Base-by-base conservation (phyloP, 2,888 invertebrate genomes). In the Eupsilia transversa region DNA sequence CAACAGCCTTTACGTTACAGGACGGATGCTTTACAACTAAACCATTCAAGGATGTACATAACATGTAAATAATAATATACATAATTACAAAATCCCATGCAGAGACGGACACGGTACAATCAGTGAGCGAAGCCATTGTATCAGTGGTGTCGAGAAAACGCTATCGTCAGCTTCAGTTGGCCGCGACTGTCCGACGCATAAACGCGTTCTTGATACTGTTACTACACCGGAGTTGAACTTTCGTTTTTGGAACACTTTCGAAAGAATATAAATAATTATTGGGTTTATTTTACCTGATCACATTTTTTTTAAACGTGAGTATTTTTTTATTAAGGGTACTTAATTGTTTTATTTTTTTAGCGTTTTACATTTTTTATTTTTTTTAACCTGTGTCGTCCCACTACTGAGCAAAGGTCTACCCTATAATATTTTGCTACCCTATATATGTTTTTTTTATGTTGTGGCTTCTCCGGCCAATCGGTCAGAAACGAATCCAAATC, bases 131-230 rank as follows among this genome's bases (percentile, higher is more conserved):
- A 77, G 56, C n/a, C 23, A 66, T 38, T 60, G 56, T 68, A 56
- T 41, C 14, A 20, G 41, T 35, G 63, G 49, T 65, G 61, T 85
- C 71, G 49, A 74, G 74, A 69, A 77, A 74, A 80, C 64, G 43
- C 56, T 33, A 30, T 33, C 77, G 75, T 68, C 78, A 79, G 85
- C 70, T 70, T 77, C 87, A 86, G 87, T 87, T 84, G 78, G 63
- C 54, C 76, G 77, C 82, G 84, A 84, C 69, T 77, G 78, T 77
- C 78, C 74, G 81, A 69, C 71, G 78, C 57, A 86, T 57, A 69
- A 67, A 66, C 87, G 79, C 85, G 88, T 79, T 76, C 67, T 33
- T 38, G 59, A 59, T 66, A 72, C 60, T 38, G 56, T 79, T 70
- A 52, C 20, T 30, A 10, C 17, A 41, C 59, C 59, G 70, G 46